These are phyloP conservation scores for Vesta saturnalis DNA, from an alignment of 2,888 invertebrate species.

Conservation along the genomic window DNA sequence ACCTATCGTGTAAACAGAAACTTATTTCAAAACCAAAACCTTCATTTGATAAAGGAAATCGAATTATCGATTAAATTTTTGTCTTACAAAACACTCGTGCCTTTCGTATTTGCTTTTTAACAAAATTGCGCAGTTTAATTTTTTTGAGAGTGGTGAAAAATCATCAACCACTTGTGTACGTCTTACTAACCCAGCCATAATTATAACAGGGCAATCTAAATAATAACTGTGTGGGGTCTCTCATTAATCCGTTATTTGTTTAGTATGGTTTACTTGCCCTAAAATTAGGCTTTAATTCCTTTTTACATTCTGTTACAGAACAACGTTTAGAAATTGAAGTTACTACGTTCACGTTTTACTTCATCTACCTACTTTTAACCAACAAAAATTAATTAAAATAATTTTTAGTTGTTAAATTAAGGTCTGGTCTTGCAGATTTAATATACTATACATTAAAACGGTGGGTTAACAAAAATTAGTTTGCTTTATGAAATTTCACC, in stretches of 20 bases:
- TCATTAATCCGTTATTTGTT: background rate
- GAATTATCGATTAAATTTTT: too few species aligned
- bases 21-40: too few species aligned
- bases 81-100: too few species aligned
- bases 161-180: too few species aligned
- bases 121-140: too few species aligned
- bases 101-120: too few species aligned
- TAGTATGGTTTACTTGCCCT: background rate
- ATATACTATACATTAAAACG: conserved; percentile 1
- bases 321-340: background rate
- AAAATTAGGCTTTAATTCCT: conserved; percentile 5
- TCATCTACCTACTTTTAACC: background rate
- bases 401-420: too few species aligned
- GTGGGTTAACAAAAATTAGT: background rate
- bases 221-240: conserved; percentile 5
- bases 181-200: background rate
- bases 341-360: background rate
- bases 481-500: conserved; percentile 26
- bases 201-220: background rate
- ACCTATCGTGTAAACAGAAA: too few species aligned
- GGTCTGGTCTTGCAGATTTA: conserved; percentile 19
- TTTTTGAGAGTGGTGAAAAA: too few species aligned
- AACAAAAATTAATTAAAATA: background rate
- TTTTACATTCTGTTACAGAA: background rate
- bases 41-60: too few species aligned